These are phyloP conservation scores for Gymnocephalus cernua DNA, from an alignment of 2,113 vertebrate genomes.

Conservation along the genomic window DNA sequence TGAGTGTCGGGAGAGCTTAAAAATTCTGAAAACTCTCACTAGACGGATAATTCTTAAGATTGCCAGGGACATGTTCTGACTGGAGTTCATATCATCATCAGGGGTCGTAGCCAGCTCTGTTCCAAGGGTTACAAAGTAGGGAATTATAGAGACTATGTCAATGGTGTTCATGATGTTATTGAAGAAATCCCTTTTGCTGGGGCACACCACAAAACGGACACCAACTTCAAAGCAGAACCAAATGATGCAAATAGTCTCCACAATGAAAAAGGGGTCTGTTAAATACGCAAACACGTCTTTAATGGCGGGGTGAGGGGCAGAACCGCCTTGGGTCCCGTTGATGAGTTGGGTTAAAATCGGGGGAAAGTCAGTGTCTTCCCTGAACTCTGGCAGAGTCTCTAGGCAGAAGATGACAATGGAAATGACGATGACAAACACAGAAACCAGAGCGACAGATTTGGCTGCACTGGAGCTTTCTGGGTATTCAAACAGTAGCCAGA, in stretches of 20 bases:
- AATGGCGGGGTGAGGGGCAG: constrained; percentile 58
- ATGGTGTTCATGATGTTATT: constrained; percentile 98
- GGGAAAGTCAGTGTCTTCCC: constrained; percentile 84
- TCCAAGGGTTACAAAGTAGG: constrained; percentile 95
- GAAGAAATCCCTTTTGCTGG: constrained; percentile 96
- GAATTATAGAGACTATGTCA: constrained; percentile 96
- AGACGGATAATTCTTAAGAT: constrained; percentile 95
- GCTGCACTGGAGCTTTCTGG: constrained; percentile 96
- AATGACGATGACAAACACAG: constrained; percentile 94
- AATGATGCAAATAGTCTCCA: constrained; percentile 95
- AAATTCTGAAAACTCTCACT: constrained; percentile 96
- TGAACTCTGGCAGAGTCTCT: constrained; percentile 95
- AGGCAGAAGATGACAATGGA: constrained; percentile 98
- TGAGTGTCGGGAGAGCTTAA: constrained; percentile 95
- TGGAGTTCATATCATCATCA: constrained; percentile 84
- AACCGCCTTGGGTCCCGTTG: constrained; percentile 75
- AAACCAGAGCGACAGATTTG: constrained; percentile 92
- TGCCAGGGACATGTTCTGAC: constrained; percentile 97
- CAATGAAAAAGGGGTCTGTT: constrained; percentile 95
- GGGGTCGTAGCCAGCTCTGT: constrained; percentile 92
- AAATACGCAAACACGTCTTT: constrained; percentile 82
- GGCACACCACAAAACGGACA: constrained; percentile 93
- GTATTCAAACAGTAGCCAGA: constrained; percentile 98
- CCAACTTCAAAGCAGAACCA: constrained; percentile 97
- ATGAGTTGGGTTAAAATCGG: constrained; percentile 43